phyloP scores from a whole-genome alignment of 2,113 vertebrate species.

The Saccopteryx leptura region DNA sequence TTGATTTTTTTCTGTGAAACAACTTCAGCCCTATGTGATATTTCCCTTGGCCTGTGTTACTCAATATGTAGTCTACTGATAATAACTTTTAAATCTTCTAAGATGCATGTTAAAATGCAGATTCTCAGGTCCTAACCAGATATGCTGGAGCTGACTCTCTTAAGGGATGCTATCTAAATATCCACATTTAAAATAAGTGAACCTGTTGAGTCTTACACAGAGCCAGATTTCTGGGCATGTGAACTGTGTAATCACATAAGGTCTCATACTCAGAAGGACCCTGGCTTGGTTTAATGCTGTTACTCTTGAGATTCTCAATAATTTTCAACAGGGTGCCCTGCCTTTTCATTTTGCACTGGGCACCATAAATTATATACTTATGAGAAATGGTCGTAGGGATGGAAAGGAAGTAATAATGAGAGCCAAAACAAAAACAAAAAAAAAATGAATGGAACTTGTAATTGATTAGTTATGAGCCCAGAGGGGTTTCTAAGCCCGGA shows the following conservation, averaged over 20 bases:
- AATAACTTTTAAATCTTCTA: not conserved
- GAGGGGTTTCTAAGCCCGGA: not conserved
- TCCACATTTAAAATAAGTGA: not conserved
- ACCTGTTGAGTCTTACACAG: not conserved
- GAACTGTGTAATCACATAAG: not conserved
- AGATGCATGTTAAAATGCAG: not conserved
- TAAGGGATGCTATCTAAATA: not conserved
- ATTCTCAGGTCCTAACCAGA: not conserved
- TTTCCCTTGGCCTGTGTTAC: not conserved
- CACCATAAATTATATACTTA: not conserved
- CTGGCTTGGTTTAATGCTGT: not conserved
- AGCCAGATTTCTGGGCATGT: not conserved
- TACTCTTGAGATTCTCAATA: not conserved
- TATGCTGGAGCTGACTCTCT: not conserved
- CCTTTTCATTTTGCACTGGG: slow-evolving; percentile 1
- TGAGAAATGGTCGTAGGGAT: not conserved
- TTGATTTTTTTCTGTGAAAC: not conserved
- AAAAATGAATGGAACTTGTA: not conserved
- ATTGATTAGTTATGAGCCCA: not conserved
- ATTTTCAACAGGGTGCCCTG: not conserved
- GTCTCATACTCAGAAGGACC: not conserved
- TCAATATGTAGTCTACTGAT: not conserved
- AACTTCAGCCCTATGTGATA: not conserved
- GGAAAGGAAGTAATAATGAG: not conserved
- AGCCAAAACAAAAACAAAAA: not conserved